phyloP scores from a whole-genome alignment of 2,113 vertebrate genomes.

The Saccopteryx leptura region DNA sequence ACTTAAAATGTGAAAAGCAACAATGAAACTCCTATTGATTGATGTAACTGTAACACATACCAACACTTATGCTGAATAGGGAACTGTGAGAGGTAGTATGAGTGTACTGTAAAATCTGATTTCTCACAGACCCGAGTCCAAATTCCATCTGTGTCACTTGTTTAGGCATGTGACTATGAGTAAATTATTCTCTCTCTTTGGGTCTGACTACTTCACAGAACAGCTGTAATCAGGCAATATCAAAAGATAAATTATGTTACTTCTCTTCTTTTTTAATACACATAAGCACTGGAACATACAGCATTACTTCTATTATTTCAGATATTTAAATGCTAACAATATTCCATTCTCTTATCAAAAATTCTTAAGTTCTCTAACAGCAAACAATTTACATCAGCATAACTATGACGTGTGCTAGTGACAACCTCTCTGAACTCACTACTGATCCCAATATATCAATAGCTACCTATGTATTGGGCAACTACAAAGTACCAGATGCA shows the following conservation, averaged over 20 bases:
- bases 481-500: background rate
- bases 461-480: background rate
- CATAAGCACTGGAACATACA: background rate
- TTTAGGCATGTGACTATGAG: background rate
- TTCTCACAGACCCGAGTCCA: background rate
- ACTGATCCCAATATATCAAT: background rate
- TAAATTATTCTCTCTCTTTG: background rate
- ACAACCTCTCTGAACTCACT: background rate
- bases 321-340: constrained; percentile 22
- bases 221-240: background rate
- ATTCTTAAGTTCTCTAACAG: background rate
- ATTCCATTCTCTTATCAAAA: background rate
- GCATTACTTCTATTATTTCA: background rate
- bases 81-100: background rate
- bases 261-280: background rate
- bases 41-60: background rate
- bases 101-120: background rate
- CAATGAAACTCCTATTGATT: background rate
- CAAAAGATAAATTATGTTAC: background rate
- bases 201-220: background rate
- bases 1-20: background rate
- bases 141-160: background rate
- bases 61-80: background rate
- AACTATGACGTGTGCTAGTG: background rate
- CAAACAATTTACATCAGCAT: background rate